Evolutionary conservation across 2,113 vertebrate genomes (phyloP), one percentile per base, ranked within the genome.

Genomic region (Colinus virginianus): DNA sequence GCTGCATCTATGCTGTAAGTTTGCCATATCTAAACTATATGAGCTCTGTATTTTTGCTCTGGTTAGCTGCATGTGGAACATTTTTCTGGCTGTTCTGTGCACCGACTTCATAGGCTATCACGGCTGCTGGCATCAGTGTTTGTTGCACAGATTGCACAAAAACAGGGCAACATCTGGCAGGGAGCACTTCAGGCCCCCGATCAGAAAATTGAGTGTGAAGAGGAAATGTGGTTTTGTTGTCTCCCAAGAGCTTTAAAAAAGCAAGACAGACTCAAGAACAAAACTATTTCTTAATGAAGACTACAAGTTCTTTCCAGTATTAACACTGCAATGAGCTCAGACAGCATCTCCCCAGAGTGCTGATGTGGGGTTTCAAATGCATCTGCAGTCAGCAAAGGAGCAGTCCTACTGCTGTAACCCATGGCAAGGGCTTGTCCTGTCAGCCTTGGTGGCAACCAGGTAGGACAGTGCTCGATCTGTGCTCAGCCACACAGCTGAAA

Each of bases 91-190:
- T 64, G 32, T 40, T 89, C 32, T 62, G 76, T 78, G 34, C 40
- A 43, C 79, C 56, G 88, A 78, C 30, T 68, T 51, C 59, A 23
- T 3, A 81, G 66, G 66, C 71, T 64, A 64, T 21, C 0, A 6
- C 18, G 36, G 69, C 63, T 90, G 85, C 85, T 94, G 90, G 85
- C 93, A 68, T 19, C 9, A 79, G 23, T 63, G 67, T 42, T 26
- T 63, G 46, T 94, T 87, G 88, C 83, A 84, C 58, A 71, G 75
- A 30, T 17, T 58, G 28, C 56, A 7, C 66, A 80, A 90, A 62
- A 89, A 38, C 78, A 84, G 67, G 93, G 79, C 84, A 93, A 87
- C 93, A 92, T 96, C 90, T 97, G 96, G 84, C 84, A 80, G 34
- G 3, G n/a, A 48, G 42, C 17, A 34, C 40, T 88, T 36, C 74